phyloP scores from a whole-genome alignment of 1,140 invertebrate genomes.

The Sycophila sp. region DNA sequence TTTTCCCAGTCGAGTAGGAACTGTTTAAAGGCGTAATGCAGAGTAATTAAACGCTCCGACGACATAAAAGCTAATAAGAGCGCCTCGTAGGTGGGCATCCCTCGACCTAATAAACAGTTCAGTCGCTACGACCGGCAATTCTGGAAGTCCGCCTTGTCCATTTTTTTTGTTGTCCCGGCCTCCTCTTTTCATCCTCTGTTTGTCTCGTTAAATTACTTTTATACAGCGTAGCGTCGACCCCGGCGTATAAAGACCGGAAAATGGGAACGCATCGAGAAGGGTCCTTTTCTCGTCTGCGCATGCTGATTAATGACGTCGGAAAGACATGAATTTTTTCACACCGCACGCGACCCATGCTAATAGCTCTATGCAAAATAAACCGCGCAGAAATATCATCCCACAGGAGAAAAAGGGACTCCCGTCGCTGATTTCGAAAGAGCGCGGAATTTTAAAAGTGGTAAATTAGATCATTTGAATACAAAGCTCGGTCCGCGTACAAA shows the following conservation, averaged over 20 bases:
- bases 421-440: no score
- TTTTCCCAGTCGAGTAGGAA: neutral
- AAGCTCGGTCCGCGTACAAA: no score
- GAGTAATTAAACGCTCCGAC: slow-evolving; percentile 20
- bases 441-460: no score
- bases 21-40: slow-evolving; percentile 1
- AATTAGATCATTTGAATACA: no score
- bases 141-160: neutral
- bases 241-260: neutral
- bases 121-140: neutral
- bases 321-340: neutral
- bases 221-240: neutral
- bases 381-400: neutral
- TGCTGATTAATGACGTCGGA: neutral
- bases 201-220: slow-evolving; percentile 16
- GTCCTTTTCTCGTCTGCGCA: neutral
- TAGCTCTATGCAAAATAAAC: neutral
- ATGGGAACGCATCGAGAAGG: neutral
- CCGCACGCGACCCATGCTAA: neutral
- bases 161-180: no score
- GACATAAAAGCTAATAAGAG: slow-evolving; percentile 20
- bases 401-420: no score
- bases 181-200: neutral
- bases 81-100: no score
- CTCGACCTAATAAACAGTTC: slow-evolving; percentile 6